Evolutionary conservation across 2,888 invertebrate species (phyloP).

Genomic region (Agrochola lota): DNA sequence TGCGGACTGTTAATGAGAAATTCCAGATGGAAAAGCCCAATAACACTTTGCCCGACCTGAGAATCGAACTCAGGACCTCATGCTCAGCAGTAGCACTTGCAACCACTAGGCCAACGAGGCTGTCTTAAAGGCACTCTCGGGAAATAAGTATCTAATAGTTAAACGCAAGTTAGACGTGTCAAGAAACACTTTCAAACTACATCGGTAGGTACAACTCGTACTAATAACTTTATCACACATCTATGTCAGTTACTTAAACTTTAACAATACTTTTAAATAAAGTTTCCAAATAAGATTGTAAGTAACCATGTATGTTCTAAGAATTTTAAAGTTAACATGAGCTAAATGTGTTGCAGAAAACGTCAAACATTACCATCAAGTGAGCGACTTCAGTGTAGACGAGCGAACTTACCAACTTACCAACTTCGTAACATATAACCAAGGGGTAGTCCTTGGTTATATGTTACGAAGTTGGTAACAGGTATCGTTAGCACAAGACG

Average conservation of each 20-base stretch:
- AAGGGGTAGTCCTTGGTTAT: too few species aligned
- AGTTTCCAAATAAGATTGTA: too few species aligned
- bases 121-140: too few species aligned
- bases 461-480: slow-evolving; percentile 18
- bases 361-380: not conserved
- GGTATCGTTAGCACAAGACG: not conserved
- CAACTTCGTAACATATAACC: too few species aligned
- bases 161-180: not conserved
- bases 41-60: too few species aligned
- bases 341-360: not conserved
- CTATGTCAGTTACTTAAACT: not conserved
- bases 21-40: too few species aligned
- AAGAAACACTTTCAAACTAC: not conserved
- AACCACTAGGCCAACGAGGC: too few species aligned
- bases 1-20: too few species aligned
- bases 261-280: not conserved
- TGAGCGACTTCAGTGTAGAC: not conserved
- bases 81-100: too few species aligned
- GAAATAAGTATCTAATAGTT: not conserved
- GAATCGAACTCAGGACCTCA: too few species aligned
- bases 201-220: not conserved
- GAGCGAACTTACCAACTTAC: not conserved
- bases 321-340: not conserved
- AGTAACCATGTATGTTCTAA: too few species aligned
- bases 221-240: too few species aligned